Base-by-base conservation (phyloP, 2,797 vertebrate genomes). In the Hippoglossus hippoglossus region DNA sequence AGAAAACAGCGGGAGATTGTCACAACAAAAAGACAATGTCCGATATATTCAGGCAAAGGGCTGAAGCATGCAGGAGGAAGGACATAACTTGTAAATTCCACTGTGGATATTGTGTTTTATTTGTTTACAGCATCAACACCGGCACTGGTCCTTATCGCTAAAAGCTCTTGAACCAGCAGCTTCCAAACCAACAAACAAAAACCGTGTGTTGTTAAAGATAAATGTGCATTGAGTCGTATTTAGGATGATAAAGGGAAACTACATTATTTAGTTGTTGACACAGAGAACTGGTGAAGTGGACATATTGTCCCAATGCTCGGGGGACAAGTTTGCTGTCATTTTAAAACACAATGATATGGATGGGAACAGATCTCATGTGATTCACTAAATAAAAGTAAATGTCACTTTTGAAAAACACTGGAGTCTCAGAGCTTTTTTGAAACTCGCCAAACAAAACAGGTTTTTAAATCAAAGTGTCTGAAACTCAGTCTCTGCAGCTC, bases 401-500 rank as follows among this genome's bases (percentile, higher is more conserved):
- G 28, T 53, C 10, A 41, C 18, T 57, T 72, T 62, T 18, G 4
- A 11, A 67, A 21, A 41, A 36, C 12, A 18, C 31, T 55, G 53
- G 71, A 13, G 10, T 25, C 21, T 61, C 21, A 25, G 25, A 59
- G 50, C 34, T 44, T 39, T 39, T 63, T 75, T 65, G 24, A 65
- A 75, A 56, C 12, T 10, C 22, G 22, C 34, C 31, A 18, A 26
- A 44, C 36, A 53, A 53, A 57, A 69, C 25, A 21, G 24, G 18
- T 25, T 19, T 31, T 60, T n/a, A 73, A 80, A 67, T 67, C 57
- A 61, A 28, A 28, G 57, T 39, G 56, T 60, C 79, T 54, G 51
- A 49, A 51, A 59, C 67, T 49, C 2, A 61, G 44, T 49, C 31
- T 66, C 8, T 26, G 51, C 63, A 63, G 36, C 39, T 19, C 65